Evolutionary conservation across 2,113 vertebrate genomes (phyloP).

Genomic region (Menura novaehollandiae): DNA sequence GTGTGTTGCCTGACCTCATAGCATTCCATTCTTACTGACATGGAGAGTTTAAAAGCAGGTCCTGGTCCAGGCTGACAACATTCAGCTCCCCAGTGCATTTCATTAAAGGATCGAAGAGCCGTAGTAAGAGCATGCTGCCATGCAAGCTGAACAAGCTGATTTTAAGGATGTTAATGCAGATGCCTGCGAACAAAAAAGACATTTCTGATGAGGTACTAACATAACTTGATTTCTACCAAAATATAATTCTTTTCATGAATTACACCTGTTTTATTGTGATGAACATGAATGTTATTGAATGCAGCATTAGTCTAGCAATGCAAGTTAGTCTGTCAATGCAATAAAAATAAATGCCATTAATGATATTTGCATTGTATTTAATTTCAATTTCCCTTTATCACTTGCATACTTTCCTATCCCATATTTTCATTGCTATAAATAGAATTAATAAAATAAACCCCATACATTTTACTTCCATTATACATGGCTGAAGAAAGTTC

Average conservation of each 20-base stretch:
- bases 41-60: not conserved
- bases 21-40: not conserved
- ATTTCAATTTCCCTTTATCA: not conserved
- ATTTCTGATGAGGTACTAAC: not conserved
- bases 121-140: not conserved
- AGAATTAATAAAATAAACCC: not conserved
- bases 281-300: not conserved
- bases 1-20: not conserved
- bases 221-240: not conserved
- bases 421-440: not conserved
- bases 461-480: not conserved
- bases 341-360: not conserved
- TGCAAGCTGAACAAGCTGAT: not conserved
- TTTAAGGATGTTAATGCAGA: not conserved
- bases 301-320: not conserved
- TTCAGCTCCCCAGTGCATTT: not conserved
- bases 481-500: not conserved
- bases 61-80: not conserved
- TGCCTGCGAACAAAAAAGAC: not conserved
- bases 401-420: not conserved
- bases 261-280: not conserved
- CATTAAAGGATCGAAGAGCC: not conserved
- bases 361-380: not conserved
- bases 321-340: not conserved
- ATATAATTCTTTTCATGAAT: not conserved